phyloP scores from a whole-genome alignment of 2,113 vertebrate genomes.

The Cebus imitator region DNA sequence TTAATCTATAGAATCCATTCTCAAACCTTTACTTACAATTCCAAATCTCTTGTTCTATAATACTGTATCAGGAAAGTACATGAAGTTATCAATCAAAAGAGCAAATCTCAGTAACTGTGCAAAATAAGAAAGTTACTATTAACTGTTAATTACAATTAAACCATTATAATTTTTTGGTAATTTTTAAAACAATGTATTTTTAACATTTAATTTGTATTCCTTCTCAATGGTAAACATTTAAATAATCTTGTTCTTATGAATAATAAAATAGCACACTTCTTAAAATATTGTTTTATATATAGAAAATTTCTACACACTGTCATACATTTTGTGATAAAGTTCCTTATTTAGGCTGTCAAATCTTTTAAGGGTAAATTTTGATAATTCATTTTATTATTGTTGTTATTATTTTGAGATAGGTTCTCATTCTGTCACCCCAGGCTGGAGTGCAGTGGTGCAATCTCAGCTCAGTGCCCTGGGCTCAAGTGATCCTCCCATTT shows the following conservation, averaged over 20 bases:
- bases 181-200: neutral
- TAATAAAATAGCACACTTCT: neutral
- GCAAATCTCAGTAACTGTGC: neutral
- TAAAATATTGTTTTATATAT: neutral
- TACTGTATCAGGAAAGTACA: neutral
- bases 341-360: neutral
- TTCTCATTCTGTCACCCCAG: no score
- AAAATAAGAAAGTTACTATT: neutral
- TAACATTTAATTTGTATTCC: neutral
- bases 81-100: neutral
- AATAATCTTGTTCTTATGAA: neutral
- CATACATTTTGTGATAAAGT: neutral
- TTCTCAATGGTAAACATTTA: neutral
- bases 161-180: no score
- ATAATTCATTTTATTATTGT: neutral
- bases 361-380: neutral
- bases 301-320: neutral
- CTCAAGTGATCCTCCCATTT: no score
- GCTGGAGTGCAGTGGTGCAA: no score
- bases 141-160: no score
- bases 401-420: neutral
- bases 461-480: no score
- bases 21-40: neutral
- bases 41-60: neutral
- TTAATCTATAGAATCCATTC: neutral